Base-by-base conservation (phyloP, 2,888 invertebrate genomes). In the Acholoe squamosa region DNA sequence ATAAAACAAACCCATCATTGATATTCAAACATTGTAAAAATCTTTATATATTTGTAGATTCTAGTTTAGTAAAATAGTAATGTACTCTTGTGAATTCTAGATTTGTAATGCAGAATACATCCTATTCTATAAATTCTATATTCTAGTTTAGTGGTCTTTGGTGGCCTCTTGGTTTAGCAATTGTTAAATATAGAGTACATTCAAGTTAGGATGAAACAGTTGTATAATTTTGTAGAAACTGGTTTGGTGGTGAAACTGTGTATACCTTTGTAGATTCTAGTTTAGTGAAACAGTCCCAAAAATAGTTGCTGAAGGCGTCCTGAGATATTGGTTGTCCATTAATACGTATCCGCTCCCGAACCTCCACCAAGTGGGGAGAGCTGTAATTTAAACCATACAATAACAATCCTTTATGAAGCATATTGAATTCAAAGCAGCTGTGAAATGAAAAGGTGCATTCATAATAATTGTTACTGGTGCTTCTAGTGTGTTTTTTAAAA, bases 341-440 rank as follows among this genome's bases (percentile, higher is more conserved):
- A 89, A 99, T 97, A 19, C 98, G 97, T 91, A 99, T 98, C 91
- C 99, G 97, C 96, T 99, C 99, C 25, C 98, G 97, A 0, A 98
- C 98, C 61, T 98, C 97, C 7, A 99, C 97, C 91, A 99, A 96
- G 96, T 99, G 99, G 0, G 99, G 99, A 0, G 99, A 99, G 88
- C 98, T 98, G 93, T 76, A 94, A 90, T n/a, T n/a, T n/a, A n/a
- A n/a, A n/a, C n/a, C n/a, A n/a, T n/a, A n/a, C n/a, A n/a, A n/a
- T n/a, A n/a, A n/a, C n/a, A n/a, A n/a, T n/a, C n/a, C n/a, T n/a
- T n/a, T n/a, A n/a, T n/a, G n/a, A n/a, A n/a, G n/a, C n/a, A n/a
- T n/a, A n/a, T n/a, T n/a, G n/a, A n/a, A n/a, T n/a, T n/a, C n/a
- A n/a, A n/a, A n/a, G n/a, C n/a, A n/a, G n/a, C n/a, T n/a, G n/a